Percentiles rank a stretch among this genome's conserved stretches.
phyloP scores from a whole-genome alignment of 2,113 vertebrate species.

The Stigmatopora argus region DNA sequence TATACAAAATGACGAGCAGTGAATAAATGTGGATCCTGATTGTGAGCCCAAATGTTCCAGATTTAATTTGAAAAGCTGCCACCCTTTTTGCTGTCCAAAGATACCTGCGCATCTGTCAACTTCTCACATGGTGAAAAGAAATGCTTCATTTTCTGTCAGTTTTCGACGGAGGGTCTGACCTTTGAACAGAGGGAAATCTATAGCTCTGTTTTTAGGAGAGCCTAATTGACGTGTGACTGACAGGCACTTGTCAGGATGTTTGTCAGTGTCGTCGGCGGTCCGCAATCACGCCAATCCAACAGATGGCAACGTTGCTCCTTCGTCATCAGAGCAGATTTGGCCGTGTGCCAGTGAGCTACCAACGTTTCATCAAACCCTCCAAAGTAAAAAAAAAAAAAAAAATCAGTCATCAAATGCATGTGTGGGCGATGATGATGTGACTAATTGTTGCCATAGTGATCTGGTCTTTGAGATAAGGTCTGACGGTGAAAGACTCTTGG shows the following conservation, averaged over 20 bases:
- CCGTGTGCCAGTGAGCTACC: constrained; percentile 41
- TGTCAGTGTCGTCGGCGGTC: constrained; percentile 28
- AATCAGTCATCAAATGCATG: constrained; percentile 58
- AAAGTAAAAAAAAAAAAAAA: constrained; percentile 51
- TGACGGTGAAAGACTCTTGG: constrained; percentile 25
- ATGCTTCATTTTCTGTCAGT: constrained; percentile 19
- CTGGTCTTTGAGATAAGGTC: constrained; percentile 58
- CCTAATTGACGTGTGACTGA: constrained; percentile 57
- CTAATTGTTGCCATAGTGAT: constrained; percentile 72
- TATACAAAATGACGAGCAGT: constrained; percentile 52
- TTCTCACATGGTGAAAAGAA: constrained; percentile 21
- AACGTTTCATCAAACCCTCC: constrained; percentile 45
- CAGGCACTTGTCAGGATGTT: constrained; percentile 51
- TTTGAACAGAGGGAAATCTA: constrained; percentile 16
- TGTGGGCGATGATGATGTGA: constrained; percentile 65
- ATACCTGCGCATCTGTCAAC: constrained; percentile 13
- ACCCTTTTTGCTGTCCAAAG: constrained; percentile 21
- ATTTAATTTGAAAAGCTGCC: constrained; percentile 52
- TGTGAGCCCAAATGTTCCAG: constrained; percentile 42
- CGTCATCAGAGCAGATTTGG: constrained; percentile 46
- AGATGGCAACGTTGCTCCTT: constrained; percentile 74
- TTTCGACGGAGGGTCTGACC: constrained; percentile 24
- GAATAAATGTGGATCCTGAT: constrained; percentile 56
- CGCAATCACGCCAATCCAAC: constrained; percentile 58
- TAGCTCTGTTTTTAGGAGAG: constrained; percentile 19